Base-by-base conservation (phyloP, 1,140 invertebrate genomes). In the Trachymyrmex septentrionalis region DNA sequence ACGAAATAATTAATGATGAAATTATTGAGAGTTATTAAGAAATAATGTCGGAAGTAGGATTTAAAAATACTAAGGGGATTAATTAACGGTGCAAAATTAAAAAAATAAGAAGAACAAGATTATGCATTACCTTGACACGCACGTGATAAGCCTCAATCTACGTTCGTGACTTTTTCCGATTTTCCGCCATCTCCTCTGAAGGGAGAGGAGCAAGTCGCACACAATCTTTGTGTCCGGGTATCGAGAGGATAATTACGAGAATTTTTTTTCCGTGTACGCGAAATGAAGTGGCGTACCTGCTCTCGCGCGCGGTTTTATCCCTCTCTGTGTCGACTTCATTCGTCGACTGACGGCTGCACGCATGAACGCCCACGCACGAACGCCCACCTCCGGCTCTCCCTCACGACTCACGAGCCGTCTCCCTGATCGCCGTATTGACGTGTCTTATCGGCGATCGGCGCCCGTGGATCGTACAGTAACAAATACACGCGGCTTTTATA, bases 351-450 rank as follows among this genome's bases (percentile, higher is more conserved):
- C 55, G 57, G 72, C 61, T 67, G 30, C 73, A 67, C 82, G 75
- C 82, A 85, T 64, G 59, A 57, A 77, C 73, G 48, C 73, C 73
- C 30, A 85, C 82, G 73, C 82, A 78, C 73, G 30, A 38, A 77
- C 82, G 73, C 63, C 81, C 57, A 63, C 81, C 69, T 85, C 38
- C 61, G 73, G 44, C 21, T 85, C 73, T 78, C 50, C 48, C 38
- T 78, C 30, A 57, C 59, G 77, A 80, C 38, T 78, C 30, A 57
- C 59, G 77, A 80, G 48, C 69, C 67, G 80, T 73, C 73, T 80
- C 66, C 67, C 59, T 77, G 48, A 85, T 85, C 82, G 59, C 73
- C 21, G 82, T 85, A 85, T 85, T 85, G 82, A 85, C 82, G 73
- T 78, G 59, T 85, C 59, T 85, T 85, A 85, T 85, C 82, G 59